phyloP scores from a whole-genome alignment of 2,888 invertebrate species.

The Phengaris alcon region DNA sequence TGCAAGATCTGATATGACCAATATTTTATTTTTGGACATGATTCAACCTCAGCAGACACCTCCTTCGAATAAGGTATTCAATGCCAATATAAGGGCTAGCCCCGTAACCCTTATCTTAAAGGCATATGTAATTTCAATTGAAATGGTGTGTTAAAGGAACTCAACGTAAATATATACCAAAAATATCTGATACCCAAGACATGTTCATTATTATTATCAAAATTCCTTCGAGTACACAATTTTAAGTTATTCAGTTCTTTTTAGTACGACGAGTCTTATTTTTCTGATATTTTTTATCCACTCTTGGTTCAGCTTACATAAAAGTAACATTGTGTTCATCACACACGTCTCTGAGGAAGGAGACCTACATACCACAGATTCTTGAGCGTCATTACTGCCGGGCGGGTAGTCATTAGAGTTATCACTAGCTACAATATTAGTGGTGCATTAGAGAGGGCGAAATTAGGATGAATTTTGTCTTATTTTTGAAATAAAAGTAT shows the following conservation, averaged over 20 bases:
- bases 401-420: constrained; percentile 5
- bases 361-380: constrained; percentile 10
- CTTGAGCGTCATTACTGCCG: neutral
- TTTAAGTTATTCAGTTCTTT: too few relatives aligned
- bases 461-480: neutral
- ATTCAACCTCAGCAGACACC: neutral
- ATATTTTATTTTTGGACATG: neutral
- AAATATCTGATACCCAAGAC: too few relatives aligned
- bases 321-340: neutral
- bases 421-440: constrained; percentile 8
- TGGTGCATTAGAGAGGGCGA: constrained; percentile 5
- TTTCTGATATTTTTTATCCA: neutral
- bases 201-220: too few relatives aligned
- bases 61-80: neutral
- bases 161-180: too few relatives aligned
- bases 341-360: neutral
- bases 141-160: too few relatives aligned
- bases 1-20: neutral
- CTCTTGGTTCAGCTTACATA: neutral
- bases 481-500: neutral
- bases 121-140: too few relatives aligned
- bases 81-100: neutral
- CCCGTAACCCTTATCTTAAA: neutral
- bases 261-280: neutral
- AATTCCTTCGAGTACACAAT: too few relatives aligned